Evolutionary conservation across 2,113 vertebrate species (phyloP), one percentile per base, ranked within the genome.

Genomic region (Trinectes maculatus): DNA sequence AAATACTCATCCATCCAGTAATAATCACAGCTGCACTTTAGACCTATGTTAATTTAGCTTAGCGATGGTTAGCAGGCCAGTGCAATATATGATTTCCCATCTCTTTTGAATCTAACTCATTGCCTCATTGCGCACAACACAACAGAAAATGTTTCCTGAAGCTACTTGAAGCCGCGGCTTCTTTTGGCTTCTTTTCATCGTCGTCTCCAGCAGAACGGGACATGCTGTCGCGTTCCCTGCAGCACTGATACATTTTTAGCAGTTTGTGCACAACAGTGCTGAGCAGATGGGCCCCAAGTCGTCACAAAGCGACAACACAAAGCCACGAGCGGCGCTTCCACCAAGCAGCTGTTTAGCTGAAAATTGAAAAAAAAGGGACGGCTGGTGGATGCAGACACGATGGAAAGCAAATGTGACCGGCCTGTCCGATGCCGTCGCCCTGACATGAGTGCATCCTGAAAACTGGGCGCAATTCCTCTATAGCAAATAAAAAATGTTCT

Each of bases 401-500:
- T 9, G 19, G 52, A 58, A 15, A 49, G 31, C 55, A 5, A 49
- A 22, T 25, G 37, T 9, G 21, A 51, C 58, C 8, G 22, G 49
- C 16, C 70, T 53, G 62, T 77, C 37, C 13, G 3, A 34, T 28
- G 67, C 29, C 47, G 47, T 34, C 46, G 42, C 62, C 3, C 18
- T 55, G 26, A 64, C 54, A 77, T 68, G 34, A 49, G 75, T 60
- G 52, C 33, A 18, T 62, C 18, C n/a, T 28, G 42, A 81, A 72
- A 75, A 62, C 33, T 46, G 64, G 60, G 22, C 5, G 34, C 52
- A 58, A 68, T 66, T 74, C 36, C 51, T 83, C 77, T 60, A 68
- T 29, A 74, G 73, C 25, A 18, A 59, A 82, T 77, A 77, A 77
- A 74, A 74, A 82, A 81, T 77, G 22, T 84, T 78, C 37, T 82